Percentiles rank a stretch among this genome's conserved stretches.
Conservation (phyloP, 2,888 invertebrate species). For the Iphiclides podalirius region DNA sequence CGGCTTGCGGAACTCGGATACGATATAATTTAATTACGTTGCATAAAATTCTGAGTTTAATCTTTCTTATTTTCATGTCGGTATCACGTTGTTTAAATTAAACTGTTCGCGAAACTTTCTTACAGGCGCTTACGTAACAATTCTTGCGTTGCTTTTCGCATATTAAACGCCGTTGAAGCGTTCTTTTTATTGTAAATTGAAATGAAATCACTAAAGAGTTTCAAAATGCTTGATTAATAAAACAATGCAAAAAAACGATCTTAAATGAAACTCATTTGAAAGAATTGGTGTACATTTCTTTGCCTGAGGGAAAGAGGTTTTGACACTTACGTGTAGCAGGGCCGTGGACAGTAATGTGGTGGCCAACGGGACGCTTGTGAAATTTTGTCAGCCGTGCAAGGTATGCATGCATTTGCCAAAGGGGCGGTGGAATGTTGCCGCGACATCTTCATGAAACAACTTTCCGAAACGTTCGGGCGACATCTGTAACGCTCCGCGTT, state of each 20-base stretch:
- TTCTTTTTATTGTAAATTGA: no score
- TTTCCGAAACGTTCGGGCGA: slow-evolving; percentile 47
- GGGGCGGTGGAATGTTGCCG: slow-evolving; percentile 55
- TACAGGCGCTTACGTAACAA: slow-evolving; percentile 9
- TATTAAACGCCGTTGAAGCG: neutral
- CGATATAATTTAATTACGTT: slow-evolving; percentile 20
- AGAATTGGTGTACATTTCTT: no score
- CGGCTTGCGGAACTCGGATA: slow-evolving; percentile 6
- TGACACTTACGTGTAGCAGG: slow-evolving; percentile 48
- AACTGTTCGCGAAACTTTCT: slow-evolving; percentile 2
- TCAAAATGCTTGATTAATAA: no score
- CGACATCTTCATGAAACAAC: slow-evolving; percentile 69
- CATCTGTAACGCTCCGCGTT: slow-evolving; percentile 33
- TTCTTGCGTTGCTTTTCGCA: neutral
- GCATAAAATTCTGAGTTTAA: slow-evolving; percentile 5
- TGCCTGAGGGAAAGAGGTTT: slow-evolving; percentile 27
- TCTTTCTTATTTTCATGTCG: neutral
- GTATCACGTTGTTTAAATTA: neutral
- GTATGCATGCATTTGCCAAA: slow-evolving; percentile 63
- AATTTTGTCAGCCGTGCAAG: slow-evolving; percentile 52
- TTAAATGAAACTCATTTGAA: no score
- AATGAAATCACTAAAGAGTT: no score
- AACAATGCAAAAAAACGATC: no score
- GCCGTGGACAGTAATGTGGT: slow-evolving; percentile 31
- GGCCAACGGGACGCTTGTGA: slow-evolving; percentile 38